A percentile compares a stretch with the other conserved stretches of the same genome.
phyloP scores from a whole-genome alignment of 2,113 vertebrate genomes.

The Triplophysa tibetana region DNA sequence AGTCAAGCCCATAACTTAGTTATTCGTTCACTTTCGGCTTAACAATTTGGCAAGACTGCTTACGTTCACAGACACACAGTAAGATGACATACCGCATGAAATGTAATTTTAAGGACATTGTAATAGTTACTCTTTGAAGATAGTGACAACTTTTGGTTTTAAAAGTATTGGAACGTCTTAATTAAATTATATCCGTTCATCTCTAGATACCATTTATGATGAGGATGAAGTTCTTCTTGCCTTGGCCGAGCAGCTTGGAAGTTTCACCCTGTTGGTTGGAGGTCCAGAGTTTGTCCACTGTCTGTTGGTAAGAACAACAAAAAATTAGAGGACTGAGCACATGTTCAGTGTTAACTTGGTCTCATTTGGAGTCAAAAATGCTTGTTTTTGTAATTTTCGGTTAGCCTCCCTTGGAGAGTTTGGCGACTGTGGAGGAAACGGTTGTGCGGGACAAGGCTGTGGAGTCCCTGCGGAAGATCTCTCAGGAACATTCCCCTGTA shows the following conservation, averaged over 20 bases:
- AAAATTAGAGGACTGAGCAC: neutral
- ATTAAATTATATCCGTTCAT: neutral
- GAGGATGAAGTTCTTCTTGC: conserved; percentile 90
- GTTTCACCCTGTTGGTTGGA: conserved; percentile 87
- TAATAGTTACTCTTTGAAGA: too few species aligned
- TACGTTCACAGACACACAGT: too few species aligned
- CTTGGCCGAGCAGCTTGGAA: conserved; percentile 88
- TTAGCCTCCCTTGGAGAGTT: conserved; percentile 88
- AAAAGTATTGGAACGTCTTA: neutral
- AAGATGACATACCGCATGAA: too few species aligned
- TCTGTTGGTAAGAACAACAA: conserved; percentile 77
- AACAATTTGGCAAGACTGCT: too few species aligned
- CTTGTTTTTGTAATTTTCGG: neutral
- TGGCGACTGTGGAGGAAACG: conserved; percentile 90
- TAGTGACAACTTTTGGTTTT: too few species aligned
- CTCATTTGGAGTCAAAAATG: neutral
- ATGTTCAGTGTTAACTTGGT: neutral
- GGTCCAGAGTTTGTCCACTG: conserved; percentile 89
- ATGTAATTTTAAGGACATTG: too few species aligned
- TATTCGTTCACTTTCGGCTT: too few species aligned
- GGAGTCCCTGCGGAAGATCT: conserved; percentile 88
- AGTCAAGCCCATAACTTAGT: too few species aligned
- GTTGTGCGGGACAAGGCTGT: conserved; percentile 90
- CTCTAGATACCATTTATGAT: conserved; percentile 88
- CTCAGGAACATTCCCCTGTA: conserved; percentile 85